Percentiles rank a stretch among this genome's conserved stretches.
These are phyloP conservation scores for Mechanitis mazaeus DNA, from an alignment of 2,888 invertebrate genomes.

Conservation along the genomic window DNA sequence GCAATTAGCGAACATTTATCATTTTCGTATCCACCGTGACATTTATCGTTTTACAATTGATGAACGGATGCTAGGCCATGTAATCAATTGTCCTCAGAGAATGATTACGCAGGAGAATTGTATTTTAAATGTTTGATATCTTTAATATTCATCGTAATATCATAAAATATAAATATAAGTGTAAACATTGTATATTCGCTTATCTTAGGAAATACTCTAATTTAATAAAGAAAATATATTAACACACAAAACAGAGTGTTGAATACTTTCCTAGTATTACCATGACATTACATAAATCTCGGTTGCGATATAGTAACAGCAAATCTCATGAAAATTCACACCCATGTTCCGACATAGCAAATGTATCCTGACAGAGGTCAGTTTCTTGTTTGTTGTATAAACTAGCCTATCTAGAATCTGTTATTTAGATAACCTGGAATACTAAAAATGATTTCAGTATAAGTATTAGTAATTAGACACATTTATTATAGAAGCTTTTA, in stretches of 20 bases:
- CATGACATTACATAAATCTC: conserved; percentile 4
- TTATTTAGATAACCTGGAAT: too few relatives aligned
- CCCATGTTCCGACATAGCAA: conserved; percentile 19
- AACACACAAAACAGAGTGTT: not conserved
- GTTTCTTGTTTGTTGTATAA: not conserved
- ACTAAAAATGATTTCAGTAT: too few relatives aligned
- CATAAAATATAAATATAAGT: not conserved
- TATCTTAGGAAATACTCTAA: too few relatives aligned
- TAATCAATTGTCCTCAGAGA: conserved; percentile 62
- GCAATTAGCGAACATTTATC: conserved; percentile 73
- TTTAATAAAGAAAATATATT: not conserved
- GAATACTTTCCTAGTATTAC: conserved; percentile 21
- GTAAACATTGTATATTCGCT: too few relatives aligned
- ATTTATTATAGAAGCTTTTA: too few relatives aligned
- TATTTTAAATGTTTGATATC: conserved; percentile 1
- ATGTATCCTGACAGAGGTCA: conserved; percentile 23
- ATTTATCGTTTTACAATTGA: conserved; percentile 69
- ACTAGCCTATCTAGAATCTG: not conserved
- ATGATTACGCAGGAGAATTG: conserved; percentile 38
- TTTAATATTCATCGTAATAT: not conserved
- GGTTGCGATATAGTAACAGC: not conserved
- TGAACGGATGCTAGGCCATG: conserved; percentile 60
- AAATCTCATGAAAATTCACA: conserved; percentile 23
- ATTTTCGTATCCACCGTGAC: conserved; percentile 68
- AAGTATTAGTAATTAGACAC: too few relatives aligned